phyloP scores from a whole-genome alignment of 92 coral and sea anemone genomes.

The Micromussa lordhowensis region DNA sequence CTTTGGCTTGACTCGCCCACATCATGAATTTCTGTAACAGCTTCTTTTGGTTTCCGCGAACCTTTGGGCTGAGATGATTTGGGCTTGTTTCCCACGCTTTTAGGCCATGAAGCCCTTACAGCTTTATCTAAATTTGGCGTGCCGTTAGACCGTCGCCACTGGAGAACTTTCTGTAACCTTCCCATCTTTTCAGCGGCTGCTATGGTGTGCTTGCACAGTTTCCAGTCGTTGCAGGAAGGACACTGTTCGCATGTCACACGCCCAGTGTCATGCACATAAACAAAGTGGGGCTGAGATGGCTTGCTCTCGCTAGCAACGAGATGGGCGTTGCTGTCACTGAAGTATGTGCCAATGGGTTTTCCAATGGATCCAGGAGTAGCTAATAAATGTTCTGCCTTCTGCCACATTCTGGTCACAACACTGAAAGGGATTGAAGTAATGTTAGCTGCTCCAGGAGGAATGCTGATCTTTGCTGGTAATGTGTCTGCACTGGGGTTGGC shows the following conservation, averaged over 20 bases:
- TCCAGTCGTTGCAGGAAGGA: slow-evolving; percentile 9
- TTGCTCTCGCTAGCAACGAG: slow-evolving; percentile 17
- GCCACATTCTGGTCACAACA: background rate
- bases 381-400: slow-evolving; percentile 20
- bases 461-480: too few species aligned
- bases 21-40: slow-evolving; percentile 29
- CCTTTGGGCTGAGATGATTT: slow-evolving; percentile 22
- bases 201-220: slow-evolving; percentile 3
- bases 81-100: slow-evolving; percentile 33
- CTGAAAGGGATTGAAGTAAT: too few species aligned
- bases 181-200: slow-evolving; percentile 19
- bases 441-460: too few species aligned
- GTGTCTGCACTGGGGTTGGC: background rate
- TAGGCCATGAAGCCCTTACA: slow-evolving; percentile 27
- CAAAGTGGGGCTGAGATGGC: slow-evolving; percentile 13
- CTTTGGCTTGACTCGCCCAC: background rate
- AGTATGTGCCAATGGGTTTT: background rate
- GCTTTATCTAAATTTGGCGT: slow-evolving; percentile 13
- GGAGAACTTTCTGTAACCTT: slow-evolving; percentile 22
- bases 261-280: slow-evolving; percentile 3
- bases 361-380: slow-evolving; percentile 28
- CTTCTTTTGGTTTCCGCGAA: slow-evolving; percentile 17
- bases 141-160: slow-evolving; percentile 24
- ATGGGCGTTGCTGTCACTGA: slow-evolving; percentile 11
- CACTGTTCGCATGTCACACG: slow-evolving; percentile 32